A percentile compares a stretch with the other conserved stretches of the same genome.
Conservation (phyloP, 2,113 vertebrate genomes). For the Etheostoma cragini region DNA sequence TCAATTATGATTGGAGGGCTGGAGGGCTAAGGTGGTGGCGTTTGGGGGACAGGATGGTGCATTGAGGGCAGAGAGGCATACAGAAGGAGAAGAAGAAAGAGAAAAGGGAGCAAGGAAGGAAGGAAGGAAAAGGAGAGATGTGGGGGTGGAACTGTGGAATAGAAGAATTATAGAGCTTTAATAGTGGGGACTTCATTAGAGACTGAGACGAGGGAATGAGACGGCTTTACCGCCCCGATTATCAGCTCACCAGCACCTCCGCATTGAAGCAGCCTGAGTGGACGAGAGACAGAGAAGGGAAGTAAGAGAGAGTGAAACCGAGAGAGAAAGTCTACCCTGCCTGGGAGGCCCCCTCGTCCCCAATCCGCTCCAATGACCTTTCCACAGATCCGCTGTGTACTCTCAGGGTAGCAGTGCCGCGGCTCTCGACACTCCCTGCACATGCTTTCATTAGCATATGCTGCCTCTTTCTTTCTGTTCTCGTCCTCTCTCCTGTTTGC, state of each 20-base stretch:
- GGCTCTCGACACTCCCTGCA: slow-evolving; percentile 47
- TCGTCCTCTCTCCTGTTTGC: not conserved
- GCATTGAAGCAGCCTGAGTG: slow-evolving; percentile 37
- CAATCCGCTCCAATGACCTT: slow-evolving; percentile 77
- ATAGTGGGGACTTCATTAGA: slow-evolving; percentile 79
- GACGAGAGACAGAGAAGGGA: slow-evolving; percentile 28
- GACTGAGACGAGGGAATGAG: slow-evolving; percentile 75
- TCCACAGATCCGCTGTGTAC: slow-evolving; percentile 66
- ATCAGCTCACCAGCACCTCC: slow-evolving; percentile 71
- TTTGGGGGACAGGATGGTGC: slow-evolving; percentile 33
- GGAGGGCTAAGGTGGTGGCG: slow-evolving; percentile 39
- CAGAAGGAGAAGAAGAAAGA: not conserved
- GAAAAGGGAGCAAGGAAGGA: not conserved
- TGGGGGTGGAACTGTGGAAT: slow-evolving; percentile 40
- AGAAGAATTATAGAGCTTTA: slow-evolving; percentile 79
- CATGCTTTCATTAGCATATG: slow-evolving; percentile 73
- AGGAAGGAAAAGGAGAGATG: not conserved
- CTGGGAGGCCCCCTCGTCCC: slow-evolving; percentile 71
- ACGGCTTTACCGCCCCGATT: slow-evolving; percentile 76
- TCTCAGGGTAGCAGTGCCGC: slow-evolving; percentile 56
- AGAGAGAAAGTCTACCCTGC: slow-evolving; percentile 52
- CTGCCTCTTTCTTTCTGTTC: slow-evolving; percentile 37
- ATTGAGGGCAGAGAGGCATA: slow-evolving; percentile 21
- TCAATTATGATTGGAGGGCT: slow-evolving; percentile 78
- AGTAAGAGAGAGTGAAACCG: not conserved